Conservation (phyloP, 2,888 invertebrate species). For the Pseudoips prasinana region DNA sequence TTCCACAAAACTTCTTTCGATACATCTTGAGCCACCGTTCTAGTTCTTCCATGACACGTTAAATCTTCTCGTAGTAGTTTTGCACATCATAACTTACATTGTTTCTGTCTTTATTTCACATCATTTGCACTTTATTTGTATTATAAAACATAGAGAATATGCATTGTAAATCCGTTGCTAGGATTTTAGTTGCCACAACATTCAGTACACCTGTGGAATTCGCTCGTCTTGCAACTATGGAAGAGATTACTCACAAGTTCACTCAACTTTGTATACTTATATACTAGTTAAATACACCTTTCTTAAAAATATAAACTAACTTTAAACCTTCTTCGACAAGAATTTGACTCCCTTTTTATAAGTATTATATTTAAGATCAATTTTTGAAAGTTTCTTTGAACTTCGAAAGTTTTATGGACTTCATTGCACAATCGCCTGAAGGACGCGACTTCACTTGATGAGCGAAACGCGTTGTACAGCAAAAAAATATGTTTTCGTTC, state of each 20-base stretch:
- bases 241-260: conserved; percentile 60
- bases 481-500: conserved; percentile 24
- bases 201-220: conserved; percentile 72
- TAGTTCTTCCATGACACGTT: conserved; percentile 71
- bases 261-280: conserved; percentile 65
- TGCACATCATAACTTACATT: conserved; percentile 32
- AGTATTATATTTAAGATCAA: not conserved
- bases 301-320: conserved; percentile 8
- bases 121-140: conserved; percentile 14
- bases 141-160: conserved; percentile 10
- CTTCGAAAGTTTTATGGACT: conserved; percentile 62
- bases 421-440: conserved; percentile 62
- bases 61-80: conserved; percentile 23
- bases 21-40: conserved; percentile 71
- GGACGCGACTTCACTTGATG: conserved; percentile 45
- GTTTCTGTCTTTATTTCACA: conserved; percentile 15
- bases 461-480: conserved; percentile 23
- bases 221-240: conserved; percentile 51
- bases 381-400: conserved; percentile 44
- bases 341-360: no score
- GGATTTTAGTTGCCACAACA: conserved; percentile 73
- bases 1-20: conserved; percentile 46
- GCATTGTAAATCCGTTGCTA: conserved; percentile 64
- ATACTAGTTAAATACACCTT: conserved; percentile 35
- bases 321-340: not conserved